Evolutionary conservation across 2,888 invertebrate genomes (phyloP), one percentile per base, ranked within the genome.

Genomic region (Balanococcus diminutus): DNA sequence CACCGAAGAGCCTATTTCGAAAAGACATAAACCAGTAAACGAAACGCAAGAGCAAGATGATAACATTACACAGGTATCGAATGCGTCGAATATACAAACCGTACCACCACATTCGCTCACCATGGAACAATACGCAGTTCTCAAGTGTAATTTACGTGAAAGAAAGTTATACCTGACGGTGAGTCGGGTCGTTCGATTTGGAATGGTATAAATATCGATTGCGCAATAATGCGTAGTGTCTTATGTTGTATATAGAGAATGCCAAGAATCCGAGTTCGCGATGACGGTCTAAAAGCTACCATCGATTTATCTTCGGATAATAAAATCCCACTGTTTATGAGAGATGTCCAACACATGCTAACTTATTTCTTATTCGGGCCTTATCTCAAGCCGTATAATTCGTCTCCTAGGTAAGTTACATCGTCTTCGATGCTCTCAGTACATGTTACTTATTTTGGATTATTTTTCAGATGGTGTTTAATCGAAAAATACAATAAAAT

Each of bases 321-420:
- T 39, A 86, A 81, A 82, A 72, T 82, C 25, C 82, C 82, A 2
- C 28, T 86, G 67, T 86, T 82, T 31, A 82, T 86, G 72, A 86
- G 72, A 42, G 86, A 86, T 42, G n/a, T 86, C 22, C 86, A 86
- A 46, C 86, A 86, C 42, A 82, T 86, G 86, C 51, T 86, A 1
- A 67, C 82, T 1, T 86, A 82, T 42, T 46, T 82, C 19, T 25
- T 86, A 28, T 86, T 86, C n/a, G 86, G 86, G 25, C 86, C 86
- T 8, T 86, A 86, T 25, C 36, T 86, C 32, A 86, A 86, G n/a
- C 86, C 86, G 3, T 86, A 86, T 31, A 82, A 82, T 42, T 82
- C 72, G 14, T 82, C 82, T 16, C 86, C 86, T 2, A 86, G 86
- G 86, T 86, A 61, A 25, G 16, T 25, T 81, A 36, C n/a, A 36